Evolutionary conservation across 2,888 invertebrate species (phyloP).

Genomic region (Drosophila helvetica): DNA sequence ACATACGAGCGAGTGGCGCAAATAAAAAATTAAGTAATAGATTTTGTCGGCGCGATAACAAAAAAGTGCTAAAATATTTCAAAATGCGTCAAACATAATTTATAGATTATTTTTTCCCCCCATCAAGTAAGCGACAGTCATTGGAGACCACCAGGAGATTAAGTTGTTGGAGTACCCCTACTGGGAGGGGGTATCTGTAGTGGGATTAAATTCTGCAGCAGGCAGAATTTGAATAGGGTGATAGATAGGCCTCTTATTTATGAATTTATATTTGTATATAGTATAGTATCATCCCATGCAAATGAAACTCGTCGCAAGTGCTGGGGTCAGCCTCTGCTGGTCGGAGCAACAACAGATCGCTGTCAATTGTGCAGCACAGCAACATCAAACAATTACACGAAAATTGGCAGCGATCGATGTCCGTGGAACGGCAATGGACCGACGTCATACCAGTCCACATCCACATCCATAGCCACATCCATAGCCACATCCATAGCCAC

Average conservation of each 20-base stretch:
- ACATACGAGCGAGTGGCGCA: constrained; percentile 64
- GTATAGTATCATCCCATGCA: not conserved
- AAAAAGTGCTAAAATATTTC: constrained; percentile 81
- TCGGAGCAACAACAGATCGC: constrained; percentile 9
- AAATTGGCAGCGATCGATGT: constrained; percentile 79
- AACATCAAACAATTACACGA: constrained; percentile 76
- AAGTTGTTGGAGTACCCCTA: not conserved
- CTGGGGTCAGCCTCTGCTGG: not conserved
- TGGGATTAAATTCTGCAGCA: constrained; percentile 7
- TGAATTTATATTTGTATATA: not conserved
- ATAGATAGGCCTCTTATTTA: not conserved
- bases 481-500: constrained; percentile 22
- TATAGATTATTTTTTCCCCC: constrained; percentile 53
- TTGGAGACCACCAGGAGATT: constrained; percentile 59
- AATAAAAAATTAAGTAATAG: constrained; percentile 80
- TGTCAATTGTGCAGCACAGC: constrained; percentile 50
- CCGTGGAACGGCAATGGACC: constrained; percentile 66
- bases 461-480: constrained; percentile 31
- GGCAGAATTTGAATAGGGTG: not conserved
- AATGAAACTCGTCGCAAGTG: too few species aligned
- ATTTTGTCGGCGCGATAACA: constrained; percentile 77
- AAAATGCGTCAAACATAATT: constrained; percentile 72
- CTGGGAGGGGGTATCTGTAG: not conserved
- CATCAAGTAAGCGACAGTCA: constrained; percentile 53
- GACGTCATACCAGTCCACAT: constrained; percentile 62